Conservation (phyloP, 2,888 invertebrate species). For the Diloba caeruleocephala region DNA sequence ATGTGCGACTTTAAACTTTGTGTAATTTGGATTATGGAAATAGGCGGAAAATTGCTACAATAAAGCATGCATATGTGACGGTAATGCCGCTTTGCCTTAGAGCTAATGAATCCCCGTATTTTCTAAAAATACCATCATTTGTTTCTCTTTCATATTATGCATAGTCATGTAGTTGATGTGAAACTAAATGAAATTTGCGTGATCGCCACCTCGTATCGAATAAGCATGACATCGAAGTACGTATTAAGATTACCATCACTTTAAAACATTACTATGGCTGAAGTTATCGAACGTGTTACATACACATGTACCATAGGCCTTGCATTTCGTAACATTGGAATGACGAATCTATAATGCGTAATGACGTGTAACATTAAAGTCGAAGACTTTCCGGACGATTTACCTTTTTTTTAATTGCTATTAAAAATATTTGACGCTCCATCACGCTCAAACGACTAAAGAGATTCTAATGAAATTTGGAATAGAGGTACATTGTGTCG, state of each 20-base stretch:
- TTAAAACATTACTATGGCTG: conserved; percentile 12
- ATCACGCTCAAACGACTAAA: too few relatives aligned
- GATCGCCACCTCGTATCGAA: conserved; percentile 10
- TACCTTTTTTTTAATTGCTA: too few relatives aligned
- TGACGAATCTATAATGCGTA: conserved; percentile 11
- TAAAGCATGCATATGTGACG: too few relatives aligned
- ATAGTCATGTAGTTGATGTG: conserved; percentile 37
- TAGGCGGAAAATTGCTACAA: too few relatives aligned
- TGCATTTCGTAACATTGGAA: conserved; percentile 32
- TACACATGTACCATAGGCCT: conserved; percentile 22
- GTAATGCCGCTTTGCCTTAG: too few relatives aligned
- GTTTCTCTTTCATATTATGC: conserved; percentile 12
- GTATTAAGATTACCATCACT: conserved; percentile 19
- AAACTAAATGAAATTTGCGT: conserved; percentile 27
- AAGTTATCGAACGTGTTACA: conserved; percentile 27
- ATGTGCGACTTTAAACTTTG: too few relatives aligned
- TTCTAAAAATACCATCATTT: conserved; percentile 17
- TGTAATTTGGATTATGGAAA: too few relatives aligned
- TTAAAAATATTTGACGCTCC: too few relatives aligned
- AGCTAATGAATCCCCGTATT: conserved; percentile 4
- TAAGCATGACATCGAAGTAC: conserved; percentile 24
- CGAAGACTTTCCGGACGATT: not conserved
- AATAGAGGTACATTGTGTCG: too few relatives aligned
- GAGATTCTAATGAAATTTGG: too few relatives aligned
- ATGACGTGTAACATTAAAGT: not conserved